Base-by-base conservation (phyloP, 2,888 invertebrate species). In the Scelioninae gen. 1 region DNA sequence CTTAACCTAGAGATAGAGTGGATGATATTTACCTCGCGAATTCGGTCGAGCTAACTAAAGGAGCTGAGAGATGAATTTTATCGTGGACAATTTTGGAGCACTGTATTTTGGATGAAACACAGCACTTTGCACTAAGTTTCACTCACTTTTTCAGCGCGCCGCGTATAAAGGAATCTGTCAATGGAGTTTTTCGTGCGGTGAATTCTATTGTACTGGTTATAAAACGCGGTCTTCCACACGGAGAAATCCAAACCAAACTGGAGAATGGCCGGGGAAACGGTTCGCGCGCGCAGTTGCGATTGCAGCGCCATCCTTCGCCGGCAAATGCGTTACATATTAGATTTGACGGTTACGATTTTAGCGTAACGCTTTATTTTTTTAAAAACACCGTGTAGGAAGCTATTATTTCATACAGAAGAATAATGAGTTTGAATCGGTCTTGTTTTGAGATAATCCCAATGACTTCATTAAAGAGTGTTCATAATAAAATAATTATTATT, bases 1-100 rank as follows among this genome's bases (percentile, higher is more conserved):
- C 58, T 71, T 71, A 71, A 71, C 49, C 71, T 58, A 71, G 58
- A 60, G 47, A 58, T 38, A 58, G 47, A 34, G 56, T 58, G 13
- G 47, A 56, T 53, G 29, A 38, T 66, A 66, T 69, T 69, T 69
- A 58, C 69, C 69, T 69, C 23, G 58, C 16, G 23, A 34, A 56
- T 56, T 51, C 13, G 38, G 34, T 29, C 15, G 38, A 51, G 49
- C n/a, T 29, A 49, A 8, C 43, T 6, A n/a, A 8, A 16, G 38
- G 13, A 15, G 13, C 4, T 1, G 15, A 45, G 13, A 13, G 16
- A 16, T 34, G 5, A 13, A 13, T 45, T 13, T 3, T 38, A n/a
- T 51, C 15, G 4, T 11, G n/a, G n/a, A n/a, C n/a, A n/a, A n/a
- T n/a, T n/a, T n/a, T n/a, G n/a, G n/a, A n/a, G n/a, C n/a, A n/a